Base-by-base conservation (phyloP, 2,797 vertebrate genomes). In the Phoeniculus purpureus region DNA sequence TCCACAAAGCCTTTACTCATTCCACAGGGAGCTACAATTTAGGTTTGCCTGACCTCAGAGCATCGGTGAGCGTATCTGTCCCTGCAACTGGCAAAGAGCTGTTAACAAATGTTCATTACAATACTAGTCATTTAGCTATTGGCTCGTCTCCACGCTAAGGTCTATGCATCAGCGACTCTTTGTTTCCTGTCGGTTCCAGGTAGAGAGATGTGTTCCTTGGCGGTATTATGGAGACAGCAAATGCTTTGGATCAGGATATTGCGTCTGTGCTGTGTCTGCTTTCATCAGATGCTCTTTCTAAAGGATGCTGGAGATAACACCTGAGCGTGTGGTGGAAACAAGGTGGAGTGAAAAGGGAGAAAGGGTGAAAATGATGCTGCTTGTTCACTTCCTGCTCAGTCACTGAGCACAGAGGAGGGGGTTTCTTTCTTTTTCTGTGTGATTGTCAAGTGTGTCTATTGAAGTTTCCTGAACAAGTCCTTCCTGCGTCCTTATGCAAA, bases 161-260 rank as follows among this genome's bases (percentile, higher is more conserved):
- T 52, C 59, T 67, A 58, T 83, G 27, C 32, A 47, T 26, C 67
- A 56, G 29, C 16, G 12, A 1, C 61, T 75, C 52, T 48, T n/a
- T 55, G 22, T 72, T 85, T 87, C 58, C 81, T 82, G 45, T 18
- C 2, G 0, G 32, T 45, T 88, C 78, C 92, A 93, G 68, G 68
- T 58, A 58, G 34, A 10, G 68, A 93, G 75, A 51, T 81, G 52
- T 66, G 87, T 88, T 76, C n/a, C 75, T 80, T 68, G 34, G 66
- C 40, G 48, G 12, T n/a, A 45, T 80, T 75, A 29, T 1, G 15
- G 64, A 81, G 60, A 21, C 29, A 29, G 29, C 25, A 20, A 79
- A 27, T 32, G 27, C 27, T 50, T 88, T 86, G 78, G 51, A 62
- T 84, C 47, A 47, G 58, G 65, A 37, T 82, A 32, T 40, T 43